Base-by-base conservation (phyloP, 2,888 invertebrate species). In the Drosophila pegasa region DNA sequence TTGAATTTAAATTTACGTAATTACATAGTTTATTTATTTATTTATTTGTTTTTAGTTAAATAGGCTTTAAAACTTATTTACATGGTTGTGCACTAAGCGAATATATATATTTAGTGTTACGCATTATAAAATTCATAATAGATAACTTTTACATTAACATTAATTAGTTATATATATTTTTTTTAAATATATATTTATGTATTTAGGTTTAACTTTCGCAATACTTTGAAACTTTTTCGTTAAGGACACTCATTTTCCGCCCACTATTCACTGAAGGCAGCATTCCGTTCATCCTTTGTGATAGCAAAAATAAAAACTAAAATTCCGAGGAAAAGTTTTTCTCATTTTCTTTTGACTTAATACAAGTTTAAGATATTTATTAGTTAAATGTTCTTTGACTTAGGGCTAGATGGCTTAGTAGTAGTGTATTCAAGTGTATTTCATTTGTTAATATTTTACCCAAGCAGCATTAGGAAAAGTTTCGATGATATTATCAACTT, bases 21-120 rank as follows among this genome's bases (percentile, higher is more conserved):
- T 71, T 75, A 69, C 55, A 75, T 73, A n/a, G 52, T 83, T 80
- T 86, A 80, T 86, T 83, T 80, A 80, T 83, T 80, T 86, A 80
- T 86, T 83, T 80, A 80, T 80, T 68, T 66, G 18, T 59, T 51
- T 72, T 83, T 60, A 66, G 64, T 61, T 63, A 65, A 79, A 69
- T 61, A 51, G 47, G 74, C 69, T 55, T 83, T 79, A 84, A 83
- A 83, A 87, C 86, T 82, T 85, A 85, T 87, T 76, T 85, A 85
- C 85, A 85, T 67, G 76, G 54, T 80, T 80, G 85, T 85, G 85
- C 82, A 85, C 65, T 78, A 82, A 74, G 87, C 83, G 65, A 85
- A 67, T 67, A 78, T 33, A 78, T 33, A 35, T 50, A 50, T 67
- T 62, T 45, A 40, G 74, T 85, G 64, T 78, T 66, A 62, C 41